Evolutionary conservation across 2,888 invertebrate genomes (phyloP), one percentile per base, ranked within the genome.

Genomic region (Drosophila bunnanda): DNA sequence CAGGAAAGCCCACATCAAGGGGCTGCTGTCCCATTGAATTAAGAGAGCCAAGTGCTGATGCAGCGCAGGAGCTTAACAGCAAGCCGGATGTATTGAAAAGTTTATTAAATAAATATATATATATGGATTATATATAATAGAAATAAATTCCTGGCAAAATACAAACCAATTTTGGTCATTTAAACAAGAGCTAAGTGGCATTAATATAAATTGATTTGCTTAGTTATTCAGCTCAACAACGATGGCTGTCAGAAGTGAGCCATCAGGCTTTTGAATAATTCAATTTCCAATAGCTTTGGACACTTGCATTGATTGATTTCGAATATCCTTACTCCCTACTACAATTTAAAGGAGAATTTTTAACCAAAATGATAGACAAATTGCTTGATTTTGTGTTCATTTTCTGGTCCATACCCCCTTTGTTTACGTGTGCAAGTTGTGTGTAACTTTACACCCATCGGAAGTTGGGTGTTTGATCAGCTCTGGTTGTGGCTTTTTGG

Each of bases 371-470:
- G 7, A 17, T 10, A 3, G n/a, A 46, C n/a, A n/a, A 28, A n/a
- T n/a, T 15, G 25, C 25, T 25, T 15, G 2, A 22, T 44, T 12
- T 43, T 43, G 13, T 15, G 15, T 28, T 1, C 25, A 1, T 41
- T 22, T 22, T 43, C 41, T 1, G 2, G 41, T 6, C 6, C 12
- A 13, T 13, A 43, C 13, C 13, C 13, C 13, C 44, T 43, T 41
- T 22, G 30, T 36, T 32, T 9, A 20, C 39, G 8, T 61, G 25
- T 61, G 6, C 7, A 41, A 41, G 7, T 41, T 34, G 41, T 56
- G 25, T 73, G 71, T 56, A 72, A 72, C 53, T 41, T 22, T 56
- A 72, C 41, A 72, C 73, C 52, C 73, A 64, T 72, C 73, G 71
- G 71, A 72, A 72, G 71, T 64, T 54, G 58, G 36, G 22, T 59